Percentiles rank a stretch among this genome's conserved stretches.
phyloP scores from a whole-genome alignment of 2,888 invertebrate genomes.

The Drosophila conformis region DNA sequence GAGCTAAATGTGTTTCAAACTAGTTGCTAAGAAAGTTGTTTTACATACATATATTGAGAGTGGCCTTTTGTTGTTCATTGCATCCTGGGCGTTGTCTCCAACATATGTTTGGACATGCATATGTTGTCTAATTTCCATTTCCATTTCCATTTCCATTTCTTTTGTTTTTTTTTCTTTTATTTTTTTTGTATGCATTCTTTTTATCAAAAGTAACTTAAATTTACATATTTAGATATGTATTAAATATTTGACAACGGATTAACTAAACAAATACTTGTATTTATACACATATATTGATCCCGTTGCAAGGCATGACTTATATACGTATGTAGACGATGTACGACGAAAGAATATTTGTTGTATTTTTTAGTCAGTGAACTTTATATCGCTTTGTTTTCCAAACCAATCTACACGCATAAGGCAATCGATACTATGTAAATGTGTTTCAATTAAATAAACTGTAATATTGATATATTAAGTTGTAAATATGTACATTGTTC shows the following conservation, averaged over 20 bases:
- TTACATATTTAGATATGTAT: not conserved
- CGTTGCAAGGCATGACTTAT: constrained; percentile 1
- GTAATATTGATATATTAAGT: not conserved
- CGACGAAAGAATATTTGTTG: not conserved
- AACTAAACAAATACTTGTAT: not conserved
- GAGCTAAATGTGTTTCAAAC: constrained; percentile 34
- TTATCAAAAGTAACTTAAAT: not conserved
- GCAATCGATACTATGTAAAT: constrained; percentile 7
- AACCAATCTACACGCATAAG: not conserved
- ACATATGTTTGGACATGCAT: constrained; percentile 25
- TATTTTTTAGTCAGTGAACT: not conserved
- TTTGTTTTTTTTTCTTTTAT: constrained; percentile 1
- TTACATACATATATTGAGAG: constrained; percentile 10
- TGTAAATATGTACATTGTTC: not conserved
- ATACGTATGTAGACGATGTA: not conserved
- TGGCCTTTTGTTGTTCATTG: constrained; percentile 36
- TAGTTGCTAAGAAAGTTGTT: constrained; percentile 36
- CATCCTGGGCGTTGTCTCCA: constrained; percentile 23
- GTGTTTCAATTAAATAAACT: constrained; percentile 9
- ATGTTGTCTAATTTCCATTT: not conserved
- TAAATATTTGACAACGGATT: not conserved
- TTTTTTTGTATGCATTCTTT: constrained; percentile 1
- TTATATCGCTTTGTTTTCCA: not conserved
- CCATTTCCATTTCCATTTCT: not conserved
- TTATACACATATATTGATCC: not conserved